Percentiles rank a stretch among this genome's conserved stretches.
These are phyloP conservation scores for Drosophila putrida DNA, from an alignment of 2,888 invertebrate genomes.

Conservation along the genomic window DNA sequence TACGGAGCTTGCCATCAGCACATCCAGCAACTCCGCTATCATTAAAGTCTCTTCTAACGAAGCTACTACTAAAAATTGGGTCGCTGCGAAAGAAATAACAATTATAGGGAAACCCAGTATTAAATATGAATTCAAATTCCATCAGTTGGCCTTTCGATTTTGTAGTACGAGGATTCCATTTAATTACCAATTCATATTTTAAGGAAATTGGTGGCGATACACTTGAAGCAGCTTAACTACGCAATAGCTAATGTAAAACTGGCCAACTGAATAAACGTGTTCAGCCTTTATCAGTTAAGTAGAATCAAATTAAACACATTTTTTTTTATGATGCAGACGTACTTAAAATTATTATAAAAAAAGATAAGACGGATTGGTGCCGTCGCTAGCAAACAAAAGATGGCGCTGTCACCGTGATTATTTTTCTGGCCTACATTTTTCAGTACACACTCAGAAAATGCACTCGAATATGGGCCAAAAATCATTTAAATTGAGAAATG, in stretches of 20 bases:
- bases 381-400: background rate
- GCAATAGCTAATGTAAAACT: conserved; percentile 58
- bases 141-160: conserved; percentile 51
- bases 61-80: conserved; percentile 85
- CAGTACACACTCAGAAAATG: too few relatives aligned
- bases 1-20: conserved; percentile 82
- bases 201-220: conserved; percentile 37
- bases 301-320: conserved; percentile 41
- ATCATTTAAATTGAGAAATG: too few relatives aligned
- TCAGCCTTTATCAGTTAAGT: conserved; percentile 39
- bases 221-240: conserved; percentile 43
- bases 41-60: conserved; percentile 84
- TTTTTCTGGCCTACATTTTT: too few relatives aligned
- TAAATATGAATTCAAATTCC: conserved; percentile 11
- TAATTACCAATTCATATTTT: conserved; percentile 61
- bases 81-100: conserved; percentile 78
- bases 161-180: conserved; percentile 38
- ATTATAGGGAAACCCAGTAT: conserved; percentile 3
- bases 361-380: conserved; percentile 48
- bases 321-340: conserved; percentile 47
- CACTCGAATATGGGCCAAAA: too few relatives aligned
- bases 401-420: too few relatives aligned
- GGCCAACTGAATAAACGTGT: conserved; percentile 28
- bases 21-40: conserved; percentile 80
- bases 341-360: conserved; percentile 39